Evolutionary conservation across 1,140 invertebrate species (phyloP), one percentile per base, ranked within the genome.

Genomic region (Andrena cerasifolii): DNA sequence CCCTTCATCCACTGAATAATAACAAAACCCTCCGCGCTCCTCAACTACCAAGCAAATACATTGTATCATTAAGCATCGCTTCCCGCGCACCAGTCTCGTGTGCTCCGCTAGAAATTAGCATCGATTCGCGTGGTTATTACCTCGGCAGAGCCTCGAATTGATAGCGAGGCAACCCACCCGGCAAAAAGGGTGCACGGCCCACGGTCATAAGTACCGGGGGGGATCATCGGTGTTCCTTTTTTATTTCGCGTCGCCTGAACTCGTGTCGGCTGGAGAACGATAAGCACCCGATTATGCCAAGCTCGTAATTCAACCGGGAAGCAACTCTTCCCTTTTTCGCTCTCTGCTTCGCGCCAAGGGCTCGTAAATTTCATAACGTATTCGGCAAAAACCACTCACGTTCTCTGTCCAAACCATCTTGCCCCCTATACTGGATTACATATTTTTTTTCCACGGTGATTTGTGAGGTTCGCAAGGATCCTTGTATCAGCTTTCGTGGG

Each of bases 221-320:
- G 36, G 75, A 56, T 63, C 40, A 26, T 68, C 63, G 47, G 59
- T 56, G 16, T 70, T 62, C 24, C 24, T 47, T 65, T 47, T 47
- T 65, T 18, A 28, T 62, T 33, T 14, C 40, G 33, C 26, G n/a
- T 33, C 36, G 45, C 68, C 10, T 31, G 62, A 40, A 26, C 62
- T 51, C 33, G n/a, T 18, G n/a, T 16, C 33, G n/a, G 45, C 45
- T 67, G 14, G 62, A 77, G 70, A 33, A 80, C 63, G 73, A 77
- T 80, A 77, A 77, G 56, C 56, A 66, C 24, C 49, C 65, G 65
- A 80, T 80, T 80, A 68, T 63, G 61, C 8, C 33, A 3, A 24
- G 40, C 78, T 77, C 56, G 61, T 77, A 77, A 77, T 63, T 70
- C 56, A 76, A 18, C n/a, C 36, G 47, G 40, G 67, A 74, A 24